Conservation (phyloP, 2,797 vertebrate genomes). For the Xiphophorus birchmanni region DNA sequence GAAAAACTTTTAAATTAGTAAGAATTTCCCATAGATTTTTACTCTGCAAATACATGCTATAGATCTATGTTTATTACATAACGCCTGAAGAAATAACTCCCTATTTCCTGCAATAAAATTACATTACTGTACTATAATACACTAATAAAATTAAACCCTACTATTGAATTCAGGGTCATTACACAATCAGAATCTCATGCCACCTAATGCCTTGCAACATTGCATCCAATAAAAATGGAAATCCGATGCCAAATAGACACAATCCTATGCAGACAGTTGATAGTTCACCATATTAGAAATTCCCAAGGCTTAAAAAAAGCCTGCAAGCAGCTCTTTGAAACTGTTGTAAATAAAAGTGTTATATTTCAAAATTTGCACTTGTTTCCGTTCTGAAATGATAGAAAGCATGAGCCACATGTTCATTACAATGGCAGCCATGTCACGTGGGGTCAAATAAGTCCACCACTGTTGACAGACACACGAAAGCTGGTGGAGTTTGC, state of each 20-base stretch:
- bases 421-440: not conserved
- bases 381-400: not conserved
- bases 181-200: not conserved
- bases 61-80: not conserved
- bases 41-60: not conserved
- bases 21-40: not conserved
- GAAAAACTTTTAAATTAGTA: not conserved
- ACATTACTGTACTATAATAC: not conserved
- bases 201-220: not conserved
- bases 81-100: not conserved
- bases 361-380: not conserved
- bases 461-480: conserved; percentile 30
- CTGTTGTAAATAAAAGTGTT: not conserved
- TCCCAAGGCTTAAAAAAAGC: not conserved
- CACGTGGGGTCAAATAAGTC: conserved; percentile 35
- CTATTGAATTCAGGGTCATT: not conserved
- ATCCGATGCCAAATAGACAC: not conserved
- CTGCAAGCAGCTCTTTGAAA: not conserved
- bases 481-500: conserved; percentile 12
- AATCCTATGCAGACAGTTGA: not conserved
- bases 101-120: not conserved
- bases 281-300: not conserved
- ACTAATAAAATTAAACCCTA: not conserved
- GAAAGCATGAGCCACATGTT: not conserved
- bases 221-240: not conserved